phyloP scores from a whole-genome alignment of 2,888 invertebrate species.

The Campoletis raptor region DNA sequence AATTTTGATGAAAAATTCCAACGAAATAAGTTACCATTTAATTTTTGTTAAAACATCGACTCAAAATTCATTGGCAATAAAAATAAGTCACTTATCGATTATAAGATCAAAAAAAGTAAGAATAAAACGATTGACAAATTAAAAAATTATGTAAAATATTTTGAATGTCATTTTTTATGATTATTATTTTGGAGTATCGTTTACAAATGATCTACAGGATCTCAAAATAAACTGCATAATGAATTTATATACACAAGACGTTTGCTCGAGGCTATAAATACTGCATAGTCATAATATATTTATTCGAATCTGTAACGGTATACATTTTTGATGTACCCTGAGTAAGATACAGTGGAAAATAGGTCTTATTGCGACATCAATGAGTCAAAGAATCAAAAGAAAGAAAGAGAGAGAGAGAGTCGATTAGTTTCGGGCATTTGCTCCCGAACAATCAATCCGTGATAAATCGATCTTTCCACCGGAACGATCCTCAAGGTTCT shows the following conservation, averaged over 20 bases:
- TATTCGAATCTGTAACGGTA: constrained; percentile 2
- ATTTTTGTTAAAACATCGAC: not conserved
- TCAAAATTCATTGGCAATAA: not conserved
- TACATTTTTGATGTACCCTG: constrained; percentile 12
- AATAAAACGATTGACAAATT: not conserved
- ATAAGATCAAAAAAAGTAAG: not conserved
- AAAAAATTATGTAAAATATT: not conserved
- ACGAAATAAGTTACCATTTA: constrained; percentile 6
- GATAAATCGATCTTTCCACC: constrained; percentile 66
- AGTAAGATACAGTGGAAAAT: constrained; percentile 39
- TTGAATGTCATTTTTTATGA: not conserved
- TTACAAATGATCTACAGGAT: constrained; percentile 39
- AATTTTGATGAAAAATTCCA: constrained; percentile 21
- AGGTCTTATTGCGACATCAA: constrained; percentile 42
- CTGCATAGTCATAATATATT: constrained; percentile 15
- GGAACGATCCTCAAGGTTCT: constrained; percentile 63
- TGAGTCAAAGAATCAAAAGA: not conserved
- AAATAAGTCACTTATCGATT: not conserved
- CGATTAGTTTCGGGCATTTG: constrained; percentile 79
- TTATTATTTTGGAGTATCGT: constrained; percentile 5
- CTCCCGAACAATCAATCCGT: constrained; percentile 72
- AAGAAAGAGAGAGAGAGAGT: constrained; percentile 46
- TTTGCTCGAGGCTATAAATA: constrained; percentile 45
- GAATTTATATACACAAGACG: constrained; percentile 53
- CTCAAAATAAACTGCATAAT: constrained; percentile 45